A percentile compares a stretch with the other conserved stretches of the same genome.
Conservation (phyloP, 1,140 invertebrate genomes). For the Drosophila quadrilineata region DNA sequence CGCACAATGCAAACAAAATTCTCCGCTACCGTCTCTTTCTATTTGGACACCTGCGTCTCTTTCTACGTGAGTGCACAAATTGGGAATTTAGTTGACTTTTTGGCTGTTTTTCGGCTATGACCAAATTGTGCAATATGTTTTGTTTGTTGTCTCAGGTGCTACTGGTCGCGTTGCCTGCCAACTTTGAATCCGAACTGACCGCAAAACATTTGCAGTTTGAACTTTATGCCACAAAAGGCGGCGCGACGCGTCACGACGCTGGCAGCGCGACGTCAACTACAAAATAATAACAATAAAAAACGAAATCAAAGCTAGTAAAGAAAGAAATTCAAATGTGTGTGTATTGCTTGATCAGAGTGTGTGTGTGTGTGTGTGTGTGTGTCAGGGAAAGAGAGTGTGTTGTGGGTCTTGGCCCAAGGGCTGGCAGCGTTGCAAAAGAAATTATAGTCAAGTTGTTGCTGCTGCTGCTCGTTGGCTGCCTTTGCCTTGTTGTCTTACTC, state of each 20-base stretch:
- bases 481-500: too few relatives aligned
- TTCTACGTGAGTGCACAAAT: too few relatives aligned
- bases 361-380: slow-evolving; percentile 8
- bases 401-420: slow-evolving; percentile 30
- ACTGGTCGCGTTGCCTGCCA: slow-evolving; percentile 64
- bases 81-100: too few relatives aligned
- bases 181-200: slow-evolving; percentile 75
- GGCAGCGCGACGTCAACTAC: slow-evolving; percentile 33
- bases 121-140: neutral
- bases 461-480: neutral
- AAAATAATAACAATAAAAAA: slow-evolving; percentile 74
- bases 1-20: too few relatives aligned
- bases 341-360: slow-evolving; percentile 2
- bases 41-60: too few relatives aligned
- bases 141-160: slow-evolving; percentile 43
- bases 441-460: slow-evolving; percentile 53
- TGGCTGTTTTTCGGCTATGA: slow-evolving; percentile 5
- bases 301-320: slow-evolving; percentile 38
- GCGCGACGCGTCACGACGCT: slow-evolving; percentile 30
- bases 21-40: too few relatives aligned
- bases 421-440: slow-evolving; percentile 67
- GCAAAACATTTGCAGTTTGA: slow-evolving; percentile 75
- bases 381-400: too few relatives aligned
- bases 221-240: slow-evolving; percentile 59
- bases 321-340: slow-evolving; percentile 26